Evolutionary conservation across 1,140 invertebrate species (phyloP), one percentile per base, ranked within the genome.

Genomic region (Lordiphosa mommai): DNA sequence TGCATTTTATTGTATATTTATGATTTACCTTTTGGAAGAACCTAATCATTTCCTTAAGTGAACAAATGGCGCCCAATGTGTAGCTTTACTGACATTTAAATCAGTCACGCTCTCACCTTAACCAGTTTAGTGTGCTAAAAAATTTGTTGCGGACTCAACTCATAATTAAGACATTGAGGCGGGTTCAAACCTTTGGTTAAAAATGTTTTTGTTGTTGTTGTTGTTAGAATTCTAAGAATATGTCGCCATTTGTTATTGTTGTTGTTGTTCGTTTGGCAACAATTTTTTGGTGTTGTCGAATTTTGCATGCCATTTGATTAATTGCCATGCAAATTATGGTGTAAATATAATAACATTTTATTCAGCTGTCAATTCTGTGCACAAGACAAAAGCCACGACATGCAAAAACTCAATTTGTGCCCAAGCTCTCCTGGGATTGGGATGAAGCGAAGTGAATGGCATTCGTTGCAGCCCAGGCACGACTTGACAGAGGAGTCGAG

Each of bases 281-380:
- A 6, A n/a, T n/a, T 43, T 43, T 48, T 33, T 48, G 16, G 14
- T 61, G 33, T 41, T 52, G 63, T 66, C 73, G 66, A 82, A 84
- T 85, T 82, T 77, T 64, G 77, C 77, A 84, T 84, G 77, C 77
- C 77, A 84, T 85, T 84, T 84, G 77, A 84, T 84, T 84, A 84
- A 84, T 84, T 84, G 77, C 77, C 77, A 84, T 84, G 77, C 77
- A 84, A 84, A 84, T 84, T 84, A 84, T 84, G 77, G 77, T 84
- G 77, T 84, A 84, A 84, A 84, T 84, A 84, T 84, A 84, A 84
- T 84, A 84, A 84, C 77, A 84, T 84, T 84, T 84, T 84, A 84
- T 84, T 84, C 77, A 84, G 79, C 77, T 84, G 77, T 84, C 77
- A 84, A 84, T 84, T 84, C 47, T 47, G 58, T 40, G 72, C 12